A percentile compares a stretch with the other conserved stretches of the same genome.
phyloP scores from a whole-genome alignment of 2,888 invertebrate species.

The Stegana nigrithorax region DNA sequence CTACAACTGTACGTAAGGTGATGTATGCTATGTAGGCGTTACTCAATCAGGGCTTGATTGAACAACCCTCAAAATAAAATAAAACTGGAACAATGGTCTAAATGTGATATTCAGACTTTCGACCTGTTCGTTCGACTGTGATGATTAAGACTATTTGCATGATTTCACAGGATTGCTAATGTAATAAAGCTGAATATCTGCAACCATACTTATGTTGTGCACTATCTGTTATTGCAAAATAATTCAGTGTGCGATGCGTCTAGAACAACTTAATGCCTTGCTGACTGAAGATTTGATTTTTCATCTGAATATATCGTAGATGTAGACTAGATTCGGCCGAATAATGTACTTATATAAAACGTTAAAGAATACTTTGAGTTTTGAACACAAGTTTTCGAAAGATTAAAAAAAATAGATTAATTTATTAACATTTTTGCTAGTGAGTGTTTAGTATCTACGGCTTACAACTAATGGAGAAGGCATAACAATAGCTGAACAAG shows the following conservation, averaged over 20 bases:
- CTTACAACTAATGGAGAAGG: too few species aligned
- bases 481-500: too few species aligned
- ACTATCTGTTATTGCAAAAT: conserved; percentile 54
- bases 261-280: neutral
- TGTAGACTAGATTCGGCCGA: too few species aligned
- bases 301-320: too few species aligned
- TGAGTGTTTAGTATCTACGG: too few species aligned
- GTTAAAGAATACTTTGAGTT: too few species aligned
- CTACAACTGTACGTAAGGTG: conserved; percentile 35
- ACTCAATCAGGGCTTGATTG: conserved; percentile 66
- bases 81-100: too few species aligned
- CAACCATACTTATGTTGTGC: conserved; percentile 28
- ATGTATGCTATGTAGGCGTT: conserved; percentile 51
- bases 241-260: conserved; percentile 34
- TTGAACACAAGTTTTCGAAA: too few species aligned
- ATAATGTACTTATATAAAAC: too few species aligned
- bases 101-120: too few species aligned
- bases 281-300: conserved; percentile 17
- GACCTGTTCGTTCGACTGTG: neutral
- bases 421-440: too few species aligned
- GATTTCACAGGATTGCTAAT: neutral
- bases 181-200: neutral
- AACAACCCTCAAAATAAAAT: conserved; percentile 54
- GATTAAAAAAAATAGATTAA: too few species aligned
- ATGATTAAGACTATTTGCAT: conserved; percentile 12